Evolutionary conservation across 2,888 invertebrate species (phyloP).

Genomic region (Lutraria lutraria): DNA sequence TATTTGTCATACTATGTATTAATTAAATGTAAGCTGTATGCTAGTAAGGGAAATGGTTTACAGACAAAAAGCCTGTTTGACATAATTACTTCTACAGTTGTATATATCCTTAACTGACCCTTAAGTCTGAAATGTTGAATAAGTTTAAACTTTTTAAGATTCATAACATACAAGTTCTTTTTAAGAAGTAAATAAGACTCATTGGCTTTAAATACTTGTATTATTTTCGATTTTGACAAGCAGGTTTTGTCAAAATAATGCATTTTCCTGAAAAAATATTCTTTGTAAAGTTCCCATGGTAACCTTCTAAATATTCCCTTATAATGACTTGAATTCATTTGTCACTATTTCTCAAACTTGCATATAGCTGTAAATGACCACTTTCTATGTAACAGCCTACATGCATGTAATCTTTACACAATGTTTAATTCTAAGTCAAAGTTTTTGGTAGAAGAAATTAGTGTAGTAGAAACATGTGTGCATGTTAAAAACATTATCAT

Average conservation of each 20-base stretch:
- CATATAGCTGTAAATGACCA: background rate
- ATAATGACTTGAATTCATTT: background rate
- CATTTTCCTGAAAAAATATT: background rate
- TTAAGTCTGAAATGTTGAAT: background rate
- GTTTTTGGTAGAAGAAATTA: background rate
- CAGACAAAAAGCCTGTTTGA: background rate
- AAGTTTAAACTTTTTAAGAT: background rate
- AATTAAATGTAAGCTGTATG: background rate
- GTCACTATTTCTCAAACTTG: background rate
- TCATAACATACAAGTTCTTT: background rate
- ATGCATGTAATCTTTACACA: background rate
- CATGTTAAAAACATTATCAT: background rate
- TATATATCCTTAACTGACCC: conserved; percentile 3
- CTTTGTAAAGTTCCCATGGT: background rate
- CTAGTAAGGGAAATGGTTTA: conserved; percentile 3
- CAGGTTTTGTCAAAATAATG: conserved; percentile 10
- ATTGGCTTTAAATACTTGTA: background rate
- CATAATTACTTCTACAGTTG: background rate
- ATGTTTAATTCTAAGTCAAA: conserved; percentile 14
- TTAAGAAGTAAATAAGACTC: too few relatives aligned
- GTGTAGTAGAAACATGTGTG: background rate
- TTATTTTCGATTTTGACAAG: background rate
- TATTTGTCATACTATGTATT: conserved; percentile 22
- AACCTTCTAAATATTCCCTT: background rate
- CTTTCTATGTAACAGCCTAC: background rate